Evolutionary conservation across 2,797 vertebrate genomes (phyloP).

Genomic region (Rousettus madagascariensis): DNA sequence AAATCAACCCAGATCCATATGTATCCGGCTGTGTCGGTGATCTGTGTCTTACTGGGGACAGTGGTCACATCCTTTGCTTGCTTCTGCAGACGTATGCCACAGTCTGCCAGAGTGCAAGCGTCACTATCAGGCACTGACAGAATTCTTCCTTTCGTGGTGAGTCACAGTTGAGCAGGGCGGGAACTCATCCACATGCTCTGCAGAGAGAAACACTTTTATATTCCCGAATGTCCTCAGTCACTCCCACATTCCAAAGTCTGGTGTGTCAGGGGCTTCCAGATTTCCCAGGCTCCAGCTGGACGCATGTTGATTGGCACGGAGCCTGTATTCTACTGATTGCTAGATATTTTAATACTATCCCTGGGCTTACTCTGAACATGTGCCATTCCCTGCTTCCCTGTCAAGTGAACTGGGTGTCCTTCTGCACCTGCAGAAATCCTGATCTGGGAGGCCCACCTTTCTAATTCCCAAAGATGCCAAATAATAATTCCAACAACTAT

Average conservation of each 20-base stretch:
- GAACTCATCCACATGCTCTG: neutral
- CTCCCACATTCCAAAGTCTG: neutral
- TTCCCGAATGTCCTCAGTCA: neutral
- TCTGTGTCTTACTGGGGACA: constrained; percentile 70
- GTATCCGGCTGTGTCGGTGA: constrained; percentile 73
- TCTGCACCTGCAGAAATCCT: neutral
- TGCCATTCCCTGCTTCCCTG: neutral
- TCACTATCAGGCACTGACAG: constrained; percentile 76
- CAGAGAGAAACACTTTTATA: neutral
- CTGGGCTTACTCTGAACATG: neutral
- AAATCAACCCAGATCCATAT: constrained; percentile 63
- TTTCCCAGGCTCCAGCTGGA: neutral
- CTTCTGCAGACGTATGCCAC: constrained; percentile 78
- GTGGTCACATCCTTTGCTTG: constrained; percentile 61
- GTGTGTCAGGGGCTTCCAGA: neutral
- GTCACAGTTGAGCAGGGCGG: neutral
- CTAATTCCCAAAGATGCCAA: neutral
- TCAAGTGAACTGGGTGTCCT: neutral
- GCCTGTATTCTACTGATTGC: neutral
- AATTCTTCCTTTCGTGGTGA: constrained; percentile 77
- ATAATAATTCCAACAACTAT: neutral
- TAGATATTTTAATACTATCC: neutral
- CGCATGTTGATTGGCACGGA: accelerated
- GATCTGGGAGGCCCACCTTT: neutral
- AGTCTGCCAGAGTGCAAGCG: constrained; percentile 75